A percentile compares a stretch with the other conserved stretches of the same genome.
phyloP scores from a whole-genome alignment of 2,888 invertebrate genomes.

The Polia nebulosa region DNA sequence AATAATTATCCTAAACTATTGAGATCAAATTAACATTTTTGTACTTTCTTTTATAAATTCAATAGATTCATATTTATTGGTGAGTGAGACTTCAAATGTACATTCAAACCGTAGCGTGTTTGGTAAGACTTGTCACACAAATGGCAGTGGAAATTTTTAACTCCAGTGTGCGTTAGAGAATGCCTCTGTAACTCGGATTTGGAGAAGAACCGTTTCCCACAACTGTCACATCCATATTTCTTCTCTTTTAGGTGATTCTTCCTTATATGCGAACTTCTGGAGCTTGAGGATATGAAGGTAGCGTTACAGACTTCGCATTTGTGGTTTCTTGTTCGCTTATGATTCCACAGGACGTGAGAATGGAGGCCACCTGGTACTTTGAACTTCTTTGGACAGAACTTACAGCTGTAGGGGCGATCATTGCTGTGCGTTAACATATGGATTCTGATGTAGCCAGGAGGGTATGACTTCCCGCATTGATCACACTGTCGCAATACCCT shows the following conservation, averaged over 20 bases:
- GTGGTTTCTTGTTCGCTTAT: conserved; percentile 86
- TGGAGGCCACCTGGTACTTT: conserved; percentile 87
- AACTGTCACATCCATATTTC: conserved; percentile 87
- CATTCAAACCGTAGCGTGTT: conserved; percentile 87
- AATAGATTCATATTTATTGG: conserved; percentile 74
- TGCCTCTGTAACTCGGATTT: conserved; percentile 87
- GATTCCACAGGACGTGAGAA: conserved; percentile 88
- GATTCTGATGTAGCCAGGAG: conserved; percentile 86
- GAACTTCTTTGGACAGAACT: conserved; percentile 88
- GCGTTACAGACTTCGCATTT: conserved; percentile 88
- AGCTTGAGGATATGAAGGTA: conserved; percentile 87
- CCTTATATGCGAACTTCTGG: conserved; percentile 85
- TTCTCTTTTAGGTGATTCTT: conserved; percentile 88
- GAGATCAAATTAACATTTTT: conserved; percentile 67
- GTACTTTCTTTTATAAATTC: conserved; percentile 69
- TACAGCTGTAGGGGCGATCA: conserved; percentile 84
- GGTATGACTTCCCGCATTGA: conserved; percentile 89
- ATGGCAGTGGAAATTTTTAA: conserved; percentile 88
- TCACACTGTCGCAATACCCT: conserved; percentile 84
- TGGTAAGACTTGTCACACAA: conserved; percentile 88
- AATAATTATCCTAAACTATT: conserved; percentile 56
- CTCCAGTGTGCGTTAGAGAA: conserved; percentile 86
- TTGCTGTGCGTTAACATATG: conserved; percentile 87
- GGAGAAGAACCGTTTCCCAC: conserved; percentile 86
- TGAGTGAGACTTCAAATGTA: conserved; percentile 86